Conservation (phyloP, 2,113 vertebrate species). For the Equus quagga region DNA sequence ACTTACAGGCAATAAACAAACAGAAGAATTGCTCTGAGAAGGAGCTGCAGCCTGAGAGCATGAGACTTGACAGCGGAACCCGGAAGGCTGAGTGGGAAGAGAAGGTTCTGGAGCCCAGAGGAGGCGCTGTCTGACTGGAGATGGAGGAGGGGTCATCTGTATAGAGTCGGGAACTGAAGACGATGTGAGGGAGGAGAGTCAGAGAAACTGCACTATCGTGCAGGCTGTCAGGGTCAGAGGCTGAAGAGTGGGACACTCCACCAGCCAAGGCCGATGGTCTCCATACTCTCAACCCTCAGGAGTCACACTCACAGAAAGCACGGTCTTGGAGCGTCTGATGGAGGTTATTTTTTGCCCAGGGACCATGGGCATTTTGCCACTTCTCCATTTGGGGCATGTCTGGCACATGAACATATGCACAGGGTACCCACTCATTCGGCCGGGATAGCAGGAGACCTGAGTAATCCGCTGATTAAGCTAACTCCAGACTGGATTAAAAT, state of each 20-base stretch:
- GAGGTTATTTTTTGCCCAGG: not conserved
- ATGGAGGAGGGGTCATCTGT: not conserved
- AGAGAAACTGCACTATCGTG: not conserved
- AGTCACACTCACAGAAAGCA: not conserved
- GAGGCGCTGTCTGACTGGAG: not conserved
- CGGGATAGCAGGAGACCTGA: not conserved
- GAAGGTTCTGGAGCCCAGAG: not conserved
- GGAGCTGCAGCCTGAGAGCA: not conserved
- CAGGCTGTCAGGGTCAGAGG: fast-evolving
- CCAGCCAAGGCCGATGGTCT: not conserved
- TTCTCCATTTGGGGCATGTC: not conserved
- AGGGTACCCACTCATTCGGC: not conserved
- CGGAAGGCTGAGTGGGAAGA: not conserved
- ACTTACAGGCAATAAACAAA: not conserved
- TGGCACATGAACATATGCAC: not conserved
- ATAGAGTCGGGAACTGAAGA: not conserved
- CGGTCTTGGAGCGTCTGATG: not conserved
- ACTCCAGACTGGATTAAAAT: not conserved
- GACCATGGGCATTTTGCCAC: not conserved
- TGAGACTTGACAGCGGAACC: not conserved
- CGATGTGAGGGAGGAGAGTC: not conserved
- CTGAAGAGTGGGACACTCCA: not conserved
- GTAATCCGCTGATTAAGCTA: not conserved
- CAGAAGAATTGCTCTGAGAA: not conserved
- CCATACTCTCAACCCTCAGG: not conserved